Base-by-base conservation (phyloP, 1,140 invertebrate species). In the Micrasema minimum region DNA sequence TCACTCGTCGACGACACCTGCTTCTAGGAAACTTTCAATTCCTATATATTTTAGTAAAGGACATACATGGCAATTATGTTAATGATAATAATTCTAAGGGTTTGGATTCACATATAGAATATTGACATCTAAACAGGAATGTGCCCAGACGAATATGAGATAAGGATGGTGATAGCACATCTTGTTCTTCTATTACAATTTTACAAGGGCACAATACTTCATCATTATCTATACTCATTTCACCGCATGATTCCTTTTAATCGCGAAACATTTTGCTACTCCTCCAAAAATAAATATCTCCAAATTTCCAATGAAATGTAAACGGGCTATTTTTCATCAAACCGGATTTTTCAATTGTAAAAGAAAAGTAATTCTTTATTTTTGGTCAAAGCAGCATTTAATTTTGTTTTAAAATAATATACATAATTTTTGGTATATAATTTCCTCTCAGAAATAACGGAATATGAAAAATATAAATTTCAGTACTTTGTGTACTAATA, bases 401-500 rank as follows among this genome's bases (percentile, higher is more conserved):
- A 65, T 35, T 65, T 46, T 65, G 62, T 43, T 66, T 31, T 53
- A 70, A 53, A 62, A 26, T 51, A 62, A 50, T 35, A 38, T 57
- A 50, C 55, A 70, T 37, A 64, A 26, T 41, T 61, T 37, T 23
- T 41, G 62, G 37, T 55, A 66, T 55, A 53, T 66, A 66, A 38
- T 66, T 18, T 66, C 31, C 46, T 48, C n/a, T 66, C 64, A 37
- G 48, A 66, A 66, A 37, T 68, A 26, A 73, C 43, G n/a, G 41
- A 51, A 46, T 53, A 57, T 48, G 61, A 68, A 68, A 72, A 53
- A 64, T 55, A 70, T 66, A 53, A 69, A 69, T 64, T 66, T 68
- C 55, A 65, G 69, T 71, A 68, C 72, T 59, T 68, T 57, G 64
- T 69, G 65, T 71, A 71, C 69, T 35, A 74, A 74, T 70, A 68